Conservation (phyloP, 2,113 vertebrate genomes). For the Clinocottus analis region DNA sequence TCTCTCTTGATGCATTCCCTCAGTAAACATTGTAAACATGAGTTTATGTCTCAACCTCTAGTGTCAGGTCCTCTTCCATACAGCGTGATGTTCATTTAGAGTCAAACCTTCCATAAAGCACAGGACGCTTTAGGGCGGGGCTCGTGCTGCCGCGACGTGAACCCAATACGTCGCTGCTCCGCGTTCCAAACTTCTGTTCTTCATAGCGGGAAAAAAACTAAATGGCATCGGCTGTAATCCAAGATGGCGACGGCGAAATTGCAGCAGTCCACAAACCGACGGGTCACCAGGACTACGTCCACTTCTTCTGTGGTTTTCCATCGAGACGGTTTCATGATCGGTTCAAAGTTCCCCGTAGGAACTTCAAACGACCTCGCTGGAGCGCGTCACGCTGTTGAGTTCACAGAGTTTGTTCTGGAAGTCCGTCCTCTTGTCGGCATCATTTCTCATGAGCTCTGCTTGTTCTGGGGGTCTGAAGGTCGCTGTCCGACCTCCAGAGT, state of each 20-base stretch:
- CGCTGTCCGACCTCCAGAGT: background rate
- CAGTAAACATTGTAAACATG: background rate
- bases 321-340: background rate
- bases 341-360: background rate
- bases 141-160: too few relatives aligned
- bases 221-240: background rate
- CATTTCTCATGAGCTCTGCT: background rate
- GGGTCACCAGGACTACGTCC: background rate
- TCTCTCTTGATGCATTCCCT: background rate
- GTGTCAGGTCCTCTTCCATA: background rate
- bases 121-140: background rate
- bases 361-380: background rate
- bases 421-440: background rate
- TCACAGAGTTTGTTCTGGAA: background rate
- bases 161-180: background rate
- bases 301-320: background rate
- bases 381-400: constrained; percentile 18
- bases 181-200: background rate
- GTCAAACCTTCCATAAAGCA: background rate
- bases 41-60: background rate
- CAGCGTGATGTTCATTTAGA: background rate
- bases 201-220: background rate
- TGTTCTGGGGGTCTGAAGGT: background rate
- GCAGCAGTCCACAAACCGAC: background rate
- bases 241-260: background rate